These are phyloP conservation scores for Bombus waltoni DNA, from an alignment of 1,140 invertebrate species.

Conservation along the genomic window DNA sequence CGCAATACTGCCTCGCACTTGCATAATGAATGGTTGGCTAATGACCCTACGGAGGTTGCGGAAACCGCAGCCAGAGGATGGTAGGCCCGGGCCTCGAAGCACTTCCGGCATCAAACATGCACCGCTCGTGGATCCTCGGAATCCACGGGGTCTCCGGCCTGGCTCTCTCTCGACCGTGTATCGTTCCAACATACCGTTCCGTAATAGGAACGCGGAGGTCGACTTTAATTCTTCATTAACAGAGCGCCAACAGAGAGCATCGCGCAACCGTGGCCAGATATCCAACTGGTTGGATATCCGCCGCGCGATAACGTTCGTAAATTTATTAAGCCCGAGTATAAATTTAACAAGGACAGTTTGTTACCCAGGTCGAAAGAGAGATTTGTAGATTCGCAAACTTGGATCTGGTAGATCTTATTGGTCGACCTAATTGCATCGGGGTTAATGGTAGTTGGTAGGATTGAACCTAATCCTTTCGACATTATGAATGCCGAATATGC, in stretches of 20 bases:
- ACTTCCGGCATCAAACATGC: conserved; percentile 79
- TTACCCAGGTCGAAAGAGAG: not conserved
- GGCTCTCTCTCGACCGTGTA: conserved; percentile 30
- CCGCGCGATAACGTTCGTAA: conserved; percentile 20
- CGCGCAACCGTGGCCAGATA: conserved; percentile 5
- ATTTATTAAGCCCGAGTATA: conserved; percentile 22
- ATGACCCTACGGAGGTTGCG: conserved; percentile 79
- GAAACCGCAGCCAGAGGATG: conserved; percentile 75
- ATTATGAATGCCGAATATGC: not conserved
- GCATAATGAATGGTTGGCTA: conserved; percentile 80
- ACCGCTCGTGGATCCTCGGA: conserved; percentile 58
- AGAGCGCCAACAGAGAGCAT: not conserved
- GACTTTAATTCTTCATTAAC: conserved; percentile 57
- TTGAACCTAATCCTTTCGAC: not conserved
- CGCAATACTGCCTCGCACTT: conserved; percentile 78
- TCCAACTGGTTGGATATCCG: conserved; percentile 21
- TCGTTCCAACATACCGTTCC: conserved; percentile 29
- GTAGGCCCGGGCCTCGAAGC: conserved; percentile 68
- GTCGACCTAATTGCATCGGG: too few species aligned
- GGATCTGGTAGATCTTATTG: not conserved
- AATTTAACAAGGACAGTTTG: conserved; percentile 11
- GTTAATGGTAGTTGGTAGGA: not conserved
- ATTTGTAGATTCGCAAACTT: not conserved
- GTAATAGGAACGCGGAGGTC: conserved; percentile 34
- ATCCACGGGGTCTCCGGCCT: conserved; percentile 33